These are phyloP conservation scores for Oreochromis niloticus DNA, from an alignment of 2,113 vertebrate species.

Conservation along the genomic window DNA sequence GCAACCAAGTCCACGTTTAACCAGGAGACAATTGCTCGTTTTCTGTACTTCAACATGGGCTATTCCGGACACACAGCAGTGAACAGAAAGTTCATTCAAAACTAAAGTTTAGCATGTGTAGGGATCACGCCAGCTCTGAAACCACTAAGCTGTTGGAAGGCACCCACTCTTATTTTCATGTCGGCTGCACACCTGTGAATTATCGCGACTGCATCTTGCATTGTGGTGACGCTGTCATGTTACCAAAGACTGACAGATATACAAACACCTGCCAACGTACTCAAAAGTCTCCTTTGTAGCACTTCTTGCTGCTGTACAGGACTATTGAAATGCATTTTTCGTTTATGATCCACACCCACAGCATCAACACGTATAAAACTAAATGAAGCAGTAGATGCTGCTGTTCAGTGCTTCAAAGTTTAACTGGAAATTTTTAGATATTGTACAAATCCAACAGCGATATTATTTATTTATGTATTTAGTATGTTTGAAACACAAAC, in stretches of 20 bases:
- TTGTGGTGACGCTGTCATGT: background rate
- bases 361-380: background rate
- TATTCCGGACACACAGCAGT: accelerated
- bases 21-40: background rate
- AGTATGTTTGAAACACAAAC: background rate
- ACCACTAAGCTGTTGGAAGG: background rate
- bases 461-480: background rate
- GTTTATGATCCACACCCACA: background rate
- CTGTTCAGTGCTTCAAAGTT: background rate
- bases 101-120: background rate
- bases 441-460: background rate
- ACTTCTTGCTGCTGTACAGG: background rate
- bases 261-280: background rate
- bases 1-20: background rate
- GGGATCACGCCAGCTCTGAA: background rate
- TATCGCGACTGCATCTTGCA: background rate
- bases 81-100: background rate
- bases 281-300: background rate
- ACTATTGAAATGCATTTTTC: background rate
- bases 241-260: background rate
- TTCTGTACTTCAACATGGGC: background rate
- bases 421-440: background rate
- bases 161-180: background rate
- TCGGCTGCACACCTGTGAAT: background rate
- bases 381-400: background rate